Percentiles rank a stretch among this genome's conserved stretches.
These are phyloP conservation scores for Drosophila nigritarsus DNA, from an alignment of 2,888 invertebrate species.

Conservation along the genomic window DNA sequence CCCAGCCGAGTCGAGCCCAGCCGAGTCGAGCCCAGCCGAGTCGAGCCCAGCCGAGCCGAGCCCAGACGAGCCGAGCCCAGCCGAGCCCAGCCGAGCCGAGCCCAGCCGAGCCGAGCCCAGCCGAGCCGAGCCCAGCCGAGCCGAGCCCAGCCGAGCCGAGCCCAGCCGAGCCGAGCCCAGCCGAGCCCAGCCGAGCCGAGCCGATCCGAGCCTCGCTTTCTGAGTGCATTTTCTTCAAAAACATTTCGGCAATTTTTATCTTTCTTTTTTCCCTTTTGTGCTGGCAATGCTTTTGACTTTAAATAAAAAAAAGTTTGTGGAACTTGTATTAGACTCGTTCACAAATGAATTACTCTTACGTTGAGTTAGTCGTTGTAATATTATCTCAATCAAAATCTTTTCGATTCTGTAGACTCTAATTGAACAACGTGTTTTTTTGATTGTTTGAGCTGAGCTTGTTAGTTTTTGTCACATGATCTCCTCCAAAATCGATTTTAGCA, in stretches of 20 bases:
- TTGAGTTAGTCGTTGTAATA: background rate
- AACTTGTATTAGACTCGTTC: background rate
- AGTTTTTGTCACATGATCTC: no score
- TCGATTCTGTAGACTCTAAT: background rate
- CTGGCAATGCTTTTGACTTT: slow-evolving; percentile 34
- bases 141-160: background rate
- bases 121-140: background rate
- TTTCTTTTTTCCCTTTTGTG: background rate
- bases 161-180: background rate
- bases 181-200: background rate
- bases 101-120: background rate
- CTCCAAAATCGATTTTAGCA: no score
- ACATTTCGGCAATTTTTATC: slow-evolving; percentile 9
- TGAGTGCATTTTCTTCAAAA: slow-evolving; percentile 24
- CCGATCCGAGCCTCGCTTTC: background rate
- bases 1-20: no score
- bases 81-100: no score
- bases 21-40: no score
- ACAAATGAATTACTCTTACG: background rate
- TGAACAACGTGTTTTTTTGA: background rate
- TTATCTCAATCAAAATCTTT: background rate
- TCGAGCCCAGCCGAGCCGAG: no score
- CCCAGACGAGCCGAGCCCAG: no score
- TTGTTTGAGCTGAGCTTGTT: background rate
- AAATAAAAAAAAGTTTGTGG: slow-evolving; percentile 1